These are phyloP conservation scores for Ptyas mucosa DNA, from an alignment of 2,113 vertebrate species.

Conservation along the genomic window DNA sequence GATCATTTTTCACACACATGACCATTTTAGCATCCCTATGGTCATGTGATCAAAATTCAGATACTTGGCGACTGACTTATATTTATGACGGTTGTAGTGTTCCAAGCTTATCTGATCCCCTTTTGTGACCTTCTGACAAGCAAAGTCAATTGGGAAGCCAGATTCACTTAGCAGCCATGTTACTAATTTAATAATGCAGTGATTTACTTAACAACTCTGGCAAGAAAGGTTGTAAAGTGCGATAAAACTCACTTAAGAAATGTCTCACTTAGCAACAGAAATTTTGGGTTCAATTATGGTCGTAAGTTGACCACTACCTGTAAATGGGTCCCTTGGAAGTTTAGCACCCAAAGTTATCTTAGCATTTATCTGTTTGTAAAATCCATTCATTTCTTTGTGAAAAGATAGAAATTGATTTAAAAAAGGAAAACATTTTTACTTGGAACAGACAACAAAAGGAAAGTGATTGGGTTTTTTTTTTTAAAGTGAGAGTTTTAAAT, in stretches of 20 bases:
- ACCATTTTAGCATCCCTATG: too few species aligned
- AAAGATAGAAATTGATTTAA: background rate
- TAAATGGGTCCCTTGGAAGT: background rate
- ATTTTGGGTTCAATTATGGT: background rate
- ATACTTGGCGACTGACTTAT: too few species aligned
- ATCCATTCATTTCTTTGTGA: background rate
- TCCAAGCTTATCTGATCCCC: background rate
- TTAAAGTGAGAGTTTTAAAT: background rate
- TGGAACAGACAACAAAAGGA: background rate
- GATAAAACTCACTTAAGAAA: background rate
- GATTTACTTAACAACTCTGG: background rate
- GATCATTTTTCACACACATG: background rate
- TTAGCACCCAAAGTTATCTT: background rate
- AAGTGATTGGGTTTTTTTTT: background rate
- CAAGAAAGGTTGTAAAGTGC: background rate
- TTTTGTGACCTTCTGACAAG: background rate
- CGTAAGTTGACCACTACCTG: background rate
- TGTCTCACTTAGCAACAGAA: background rate
- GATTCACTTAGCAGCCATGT: background rate
- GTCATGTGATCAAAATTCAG: too few species aligned
- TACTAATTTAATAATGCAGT: background rate
- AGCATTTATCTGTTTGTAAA: background rate
- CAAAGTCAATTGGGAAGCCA: background rate
- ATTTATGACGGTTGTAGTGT: background rate
- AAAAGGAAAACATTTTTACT: background rate